phyloP scores from a whole-genome alignment of 2,888 invertebrate species.

The Scaptomyza tumidula region DNA sequence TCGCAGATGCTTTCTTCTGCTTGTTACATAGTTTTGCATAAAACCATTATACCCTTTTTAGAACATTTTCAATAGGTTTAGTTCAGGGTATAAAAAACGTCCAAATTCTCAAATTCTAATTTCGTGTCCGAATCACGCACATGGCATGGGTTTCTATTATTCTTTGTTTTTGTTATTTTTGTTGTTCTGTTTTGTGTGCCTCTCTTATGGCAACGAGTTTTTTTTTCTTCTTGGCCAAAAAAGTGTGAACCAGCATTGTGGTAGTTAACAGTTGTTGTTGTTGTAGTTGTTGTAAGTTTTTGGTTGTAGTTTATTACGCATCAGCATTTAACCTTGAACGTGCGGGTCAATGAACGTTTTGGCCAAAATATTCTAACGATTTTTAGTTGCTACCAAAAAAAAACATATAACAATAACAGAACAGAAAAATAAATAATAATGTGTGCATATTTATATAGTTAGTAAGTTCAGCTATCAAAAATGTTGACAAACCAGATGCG shows the following conservation, averaged over 20 bases:
- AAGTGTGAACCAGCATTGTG: constrained; percentile 67
- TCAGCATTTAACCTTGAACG: constrained; percentile 81
- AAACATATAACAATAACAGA: constrained; percentile 40
- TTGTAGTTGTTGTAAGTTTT: constrained; percentile 27
- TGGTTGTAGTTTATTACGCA: constrained; percentile 70
- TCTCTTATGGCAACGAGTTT: constrained; percentile 57
- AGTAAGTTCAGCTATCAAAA: background rate
- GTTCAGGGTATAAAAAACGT: background rate
- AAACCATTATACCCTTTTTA: too few species aligned
- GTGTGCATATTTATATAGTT: constrained; percentile 35
- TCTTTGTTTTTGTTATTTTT: constrained; percentile 19
- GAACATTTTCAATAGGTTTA: too few species aligned
- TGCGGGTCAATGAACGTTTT: constrained; percentile 82
- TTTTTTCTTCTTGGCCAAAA: constrained; percentile 42
- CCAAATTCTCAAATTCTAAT: constrained; percentile 24
- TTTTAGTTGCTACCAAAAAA: constrained; percentile 47
- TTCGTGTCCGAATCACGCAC: constrained; percentile 48
- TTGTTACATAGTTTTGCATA: too few species aligned
- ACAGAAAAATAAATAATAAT: constrained; percentile 43
- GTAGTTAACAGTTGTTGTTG: constrained; percentile 34
- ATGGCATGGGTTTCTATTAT: constrained; percentile 45
- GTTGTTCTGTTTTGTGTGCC: constrained; percentile 16
- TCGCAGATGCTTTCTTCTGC: too few species aligned
- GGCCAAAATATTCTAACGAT: constrained; percentile 77
- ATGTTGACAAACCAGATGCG: constrained; percentile 23